phyloP scores from a whole-genome alignment of 2,888 invertebrate genomes.

The Andrena flavipes region DNA sequence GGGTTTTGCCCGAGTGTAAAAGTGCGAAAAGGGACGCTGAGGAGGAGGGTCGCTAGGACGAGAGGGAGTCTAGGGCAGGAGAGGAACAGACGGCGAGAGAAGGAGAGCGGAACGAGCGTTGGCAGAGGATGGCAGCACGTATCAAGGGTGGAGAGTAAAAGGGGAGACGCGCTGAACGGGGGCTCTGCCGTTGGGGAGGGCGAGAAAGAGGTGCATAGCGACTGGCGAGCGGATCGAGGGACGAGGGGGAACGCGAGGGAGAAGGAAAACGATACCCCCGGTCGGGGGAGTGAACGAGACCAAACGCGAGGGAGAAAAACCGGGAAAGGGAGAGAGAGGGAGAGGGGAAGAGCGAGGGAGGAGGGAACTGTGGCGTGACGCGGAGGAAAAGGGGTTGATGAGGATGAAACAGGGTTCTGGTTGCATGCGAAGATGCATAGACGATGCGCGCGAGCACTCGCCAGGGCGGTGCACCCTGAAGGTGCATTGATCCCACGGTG shows the following conservation, averaged over 20 bases:
- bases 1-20: conserved; percentile 78
- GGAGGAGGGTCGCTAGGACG: conserved; percentile 71
- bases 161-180: conserved; percentile 62
- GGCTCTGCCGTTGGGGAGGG: conserved; percentile 49
- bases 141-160: conserved; percentile 67
- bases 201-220: conserved; percentile 66
- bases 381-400: conserved; percentile 72
- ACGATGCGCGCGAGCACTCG: conserved; percentile 79
- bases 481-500: conserved; percentile 82
- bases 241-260: conserved; percentile 35
- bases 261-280: conserved; percentile 21
- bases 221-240: conserved; percentile 32
- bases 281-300: conserved; percentile 17
- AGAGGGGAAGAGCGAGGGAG: conserved; percentile 5
- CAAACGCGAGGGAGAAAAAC: conserved; percentile 18
- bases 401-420: conserved; percentile 76
- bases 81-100: conserved; percentile 56
- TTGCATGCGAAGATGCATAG: conserved; percentile 82
- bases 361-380: conserved; percentile 39
- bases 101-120: conserved; percentile 31
- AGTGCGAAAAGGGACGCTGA: conserved; percentile 79
- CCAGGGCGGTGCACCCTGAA: conserved; percentile 83
- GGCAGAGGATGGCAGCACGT: conserved; percentile 58
- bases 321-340: conserved; percentile 6
- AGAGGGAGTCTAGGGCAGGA: conserved; percentile 67